Evolutionary conservation across 1,140 invertebrate species (phyloP).

Genomic region (Venturia canescens): DNA sequence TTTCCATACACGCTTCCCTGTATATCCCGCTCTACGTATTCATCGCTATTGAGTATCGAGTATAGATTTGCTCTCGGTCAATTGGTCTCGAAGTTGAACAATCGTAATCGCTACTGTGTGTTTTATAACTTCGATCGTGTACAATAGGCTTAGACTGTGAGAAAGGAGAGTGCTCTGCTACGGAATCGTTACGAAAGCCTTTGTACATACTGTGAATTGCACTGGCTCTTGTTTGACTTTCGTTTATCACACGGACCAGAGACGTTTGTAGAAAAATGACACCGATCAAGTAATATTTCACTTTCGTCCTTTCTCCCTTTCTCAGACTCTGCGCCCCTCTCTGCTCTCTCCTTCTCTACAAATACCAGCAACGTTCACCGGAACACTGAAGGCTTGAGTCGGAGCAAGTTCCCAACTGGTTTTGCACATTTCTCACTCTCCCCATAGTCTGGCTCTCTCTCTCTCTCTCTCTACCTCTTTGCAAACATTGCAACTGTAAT

Average conservation of each 20-base stretch:
- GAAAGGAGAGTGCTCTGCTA: neutral
- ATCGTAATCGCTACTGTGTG: slow-evolving; percentile 4
- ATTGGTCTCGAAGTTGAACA: neutral
- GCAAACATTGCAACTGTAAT: neutral
- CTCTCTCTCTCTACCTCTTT: neutral
- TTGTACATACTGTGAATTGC: neutral
- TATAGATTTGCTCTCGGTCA: slow-evolving; percentile 7
- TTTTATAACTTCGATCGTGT: neutral
- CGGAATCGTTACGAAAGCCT: neutral
- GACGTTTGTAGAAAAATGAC: slow-evolving; percentile 11
- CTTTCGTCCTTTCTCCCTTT: neutral
- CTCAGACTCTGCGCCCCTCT: neutral
- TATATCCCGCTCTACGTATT: no score
- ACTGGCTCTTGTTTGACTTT: slow-evolving; percentile 9
- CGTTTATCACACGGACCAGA: slow-evolving; percentile 10
- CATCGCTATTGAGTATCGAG: neutral
- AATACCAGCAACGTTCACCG: neutral
- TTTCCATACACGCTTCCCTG: slow-evolving; percentile 15
- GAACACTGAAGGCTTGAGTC: neutral
- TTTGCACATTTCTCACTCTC: neutral
- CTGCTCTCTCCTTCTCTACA: neutral
- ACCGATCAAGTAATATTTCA: neutral
- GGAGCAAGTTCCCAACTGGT: neutral
- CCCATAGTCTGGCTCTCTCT: neutral
- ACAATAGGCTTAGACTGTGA: neutral